Conservation (phyloP, 1,140 invertebrate species). For the Helicoverpa armigera region DNA sequence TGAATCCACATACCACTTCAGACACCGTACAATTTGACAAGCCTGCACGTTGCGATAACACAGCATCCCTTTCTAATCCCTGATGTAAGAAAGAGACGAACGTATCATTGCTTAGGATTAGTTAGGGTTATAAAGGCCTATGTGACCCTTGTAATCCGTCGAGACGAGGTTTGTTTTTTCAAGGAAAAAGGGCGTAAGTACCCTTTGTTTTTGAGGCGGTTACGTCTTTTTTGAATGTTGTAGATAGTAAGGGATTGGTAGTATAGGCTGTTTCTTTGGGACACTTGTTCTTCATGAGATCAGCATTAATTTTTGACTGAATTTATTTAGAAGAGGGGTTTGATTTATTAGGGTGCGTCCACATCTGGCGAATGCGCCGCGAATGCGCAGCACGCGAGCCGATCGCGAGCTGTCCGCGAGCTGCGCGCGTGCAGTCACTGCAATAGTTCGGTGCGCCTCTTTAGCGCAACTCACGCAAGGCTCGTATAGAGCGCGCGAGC, state of each 20-base stretch:
- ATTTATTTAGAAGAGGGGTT: too few relatives aligned
- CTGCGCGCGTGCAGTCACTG: too few relatives aligned
- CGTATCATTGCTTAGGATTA: constrained; percentile 47
- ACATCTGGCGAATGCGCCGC: too few relatives aligned
- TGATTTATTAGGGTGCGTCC: too few relatives aligned
- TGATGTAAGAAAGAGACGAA: constrained; percentile 4
- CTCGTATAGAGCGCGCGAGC: too few relatives aligned
- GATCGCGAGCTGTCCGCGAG: too few relatives aligned
- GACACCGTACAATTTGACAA: neutral
- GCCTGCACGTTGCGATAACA: constrained; percentile 14
- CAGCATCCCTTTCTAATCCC: constrained; percentile 14
- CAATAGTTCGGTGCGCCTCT: too few relatives aligned
- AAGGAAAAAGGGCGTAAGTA: neutral
- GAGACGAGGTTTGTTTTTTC: constrained; percentile 37
- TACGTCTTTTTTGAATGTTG: too few relatives aligned
- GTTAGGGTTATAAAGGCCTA: constrained; percentile 14
- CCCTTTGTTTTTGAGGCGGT: neutral
- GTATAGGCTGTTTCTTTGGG: neutral
- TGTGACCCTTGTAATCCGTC: constrained; percentile 41
- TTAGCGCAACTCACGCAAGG: too few relatives aligned
- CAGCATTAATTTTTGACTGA: too few relatives aligned
- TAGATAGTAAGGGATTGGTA: neutral
- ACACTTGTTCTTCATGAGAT: neutral
- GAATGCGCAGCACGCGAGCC: too few relatives aligned
- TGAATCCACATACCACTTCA: neutral